Conservation (phyloP, 2,797 vertebrate genomes). For the Acanthurus lineatus region DNA sequence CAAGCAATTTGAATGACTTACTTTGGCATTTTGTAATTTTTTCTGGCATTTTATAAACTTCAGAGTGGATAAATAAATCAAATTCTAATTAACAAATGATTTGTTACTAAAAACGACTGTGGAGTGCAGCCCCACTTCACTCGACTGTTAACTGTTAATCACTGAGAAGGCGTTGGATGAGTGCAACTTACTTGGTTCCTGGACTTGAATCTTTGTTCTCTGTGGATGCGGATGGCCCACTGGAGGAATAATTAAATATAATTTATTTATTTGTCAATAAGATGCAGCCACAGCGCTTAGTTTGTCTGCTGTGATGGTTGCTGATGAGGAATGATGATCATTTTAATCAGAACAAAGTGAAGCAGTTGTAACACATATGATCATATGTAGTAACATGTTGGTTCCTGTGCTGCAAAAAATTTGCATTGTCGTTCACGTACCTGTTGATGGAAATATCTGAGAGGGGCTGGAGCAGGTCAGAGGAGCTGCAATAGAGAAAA, state of each 20-base stretch:
- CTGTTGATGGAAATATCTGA: slow-evolving; percentile 78
- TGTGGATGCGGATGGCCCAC: slow-evolving; percentile 21
- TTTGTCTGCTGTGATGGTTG: neutral
- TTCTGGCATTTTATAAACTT: too few species aligned
- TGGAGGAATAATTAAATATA: slow-evolving; percentile 24
- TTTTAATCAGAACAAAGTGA: slow-evolving; percentile 31
- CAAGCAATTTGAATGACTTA: neutral
- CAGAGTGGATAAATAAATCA: too few species aligned
- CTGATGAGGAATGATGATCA: slow-evolving; percentile 39
- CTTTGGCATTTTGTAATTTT: neutral
- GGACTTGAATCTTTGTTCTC: slow-evolving; percentile 39
- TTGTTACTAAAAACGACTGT: neutral
- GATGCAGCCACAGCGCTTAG: neutral
- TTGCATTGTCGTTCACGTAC: slow-evolving; percentile 65
- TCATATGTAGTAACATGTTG: slow-evolving; percentile 46
- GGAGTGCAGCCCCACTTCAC: neutral
- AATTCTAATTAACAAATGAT: too few species aligned
- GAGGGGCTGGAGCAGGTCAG: slow-evolving; percentile 77
- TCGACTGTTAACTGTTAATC: neutral
- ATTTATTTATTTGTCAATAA: slow-evolving; percentile 7
- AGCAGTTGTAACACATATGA: slow-evolving; percentile 17
- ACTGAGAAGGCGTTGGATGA: slow-evolving; percentile 2
- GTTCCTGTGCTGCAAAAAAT: slow-evolving; percentile 33
- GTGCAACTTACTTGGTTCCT: slow-evolving; percentile 33
- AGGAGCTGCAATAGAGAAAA: slow-evolving; percentile 78